phyloP scores from a whole-genome alignment of 2,113 vertebrate genomes.

The Capreolus pygargus region DNA sequence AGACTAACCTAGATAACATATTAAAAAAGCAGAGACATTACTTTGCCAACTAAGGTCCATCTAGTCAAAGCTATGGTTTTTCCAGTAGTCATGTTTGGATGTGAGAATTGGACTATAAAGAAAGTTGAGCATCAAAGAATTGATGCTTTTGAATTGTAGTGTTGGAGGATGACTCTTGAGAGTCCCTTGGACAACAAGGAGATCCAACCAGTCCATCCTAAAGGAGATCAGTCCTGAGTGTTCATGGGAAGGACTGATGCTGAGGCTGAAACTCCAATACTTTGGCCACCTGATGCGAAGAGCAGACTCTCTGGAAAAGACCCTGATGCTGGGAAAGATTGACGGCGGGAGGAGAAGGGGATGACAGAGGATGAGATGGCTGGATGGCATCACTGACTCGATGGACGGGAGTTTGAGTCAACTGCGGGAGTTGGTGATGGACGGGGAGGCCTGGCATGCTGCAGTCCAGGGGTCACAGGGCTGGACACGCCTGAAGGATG shows the following conservation, averaged over 20 bases:
- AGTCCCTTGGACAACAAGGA: neutral
- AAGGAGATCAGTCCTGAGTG: neutral
- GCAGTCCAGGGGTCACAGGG: neutral
- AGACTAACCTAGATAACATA: neutral
- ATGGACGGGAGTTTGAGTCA: neutral
- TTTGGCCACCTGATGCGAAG: accelerated
- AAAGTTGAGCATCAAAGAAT: accelerated
- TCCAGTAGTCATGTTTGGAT: neutral
- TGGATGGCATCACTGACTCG: neutral
- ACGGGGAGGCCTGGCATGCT: neutral
- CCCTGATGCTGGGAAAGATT: neutral
- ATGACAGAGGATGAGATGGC: neutral
- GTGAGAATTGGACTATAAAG: neutral
- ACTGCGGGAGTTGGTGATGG: neutral
- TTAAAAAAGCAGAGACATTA: neutral
- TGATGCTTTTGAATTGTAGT: neutral
- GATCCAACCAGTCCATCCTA: neutral
- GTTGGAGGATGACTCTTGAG: neutral
- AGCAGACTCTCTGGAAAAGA: neutral
- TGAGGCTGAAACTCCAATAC: neutral
- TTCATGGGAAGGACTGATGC: neutral
- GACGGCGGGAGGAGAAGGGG: neutral
- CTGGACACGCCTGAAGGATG: neutral
- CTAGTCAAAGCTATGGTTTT: neutral
- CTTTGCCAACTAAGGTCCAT: neutral